These are phyloP conservation scores for Sminthurides aquaticus DNA, from an alignment of 2,888 invertebrate species.

Conservation along the genomic window DNA sequence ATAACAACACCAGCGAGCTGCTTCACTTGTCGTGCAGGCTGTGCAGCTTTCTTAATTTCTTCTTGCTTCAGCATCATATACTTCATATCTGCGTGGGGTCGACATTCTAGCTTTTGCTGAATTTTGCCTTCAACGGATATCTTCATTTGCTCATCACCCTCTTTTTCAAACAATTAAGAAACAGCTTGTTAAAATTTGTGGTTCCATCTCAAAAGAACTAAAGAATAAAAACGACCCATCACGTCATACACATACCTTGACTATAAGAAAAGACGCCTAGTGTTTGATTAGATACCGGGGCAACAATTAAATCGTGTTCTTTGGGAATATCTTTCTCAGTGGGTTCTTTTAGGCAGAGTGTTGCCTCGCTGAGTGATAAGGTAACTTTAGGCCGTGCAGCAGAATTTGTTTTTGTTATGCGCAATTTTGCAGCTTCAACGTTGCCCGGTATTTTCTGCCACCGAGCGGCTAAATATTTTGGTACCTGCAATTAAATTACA, in stretches of 20 bases:
- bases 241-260: slow-evolving; percentile 55
- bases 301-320: slow-evolving; percentile 84
- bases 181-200: not conserved
- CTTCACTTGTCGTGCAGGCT: slow-evolving; percentile 77
- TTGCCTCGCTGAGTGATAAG: slow-evolving; percentile 70
- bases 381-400: slow-evolving; percentile 58
- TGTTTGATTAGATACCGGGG: slow-evolving; percentile 82
- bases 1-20: slow-evolving; percentile 79
- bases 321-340: slow-evolving; percentile 77
- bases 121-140: slow-evolving; percentile 61
- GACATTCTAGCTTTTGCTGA: slow-evolving; percentile 90
- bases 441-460: slow-evolving; percentile 90
- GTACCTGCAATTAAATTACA: slow-evolving; percentile 51
- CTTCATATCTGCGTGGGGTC: slow-evolving; percentile 73
- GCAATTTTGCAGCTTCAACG: slow-evolving; percentile 86
- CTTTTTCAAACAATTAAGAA: slow-evolving; percentile 5
- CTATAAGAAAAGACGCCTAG: slow-evolving; percentile 86
- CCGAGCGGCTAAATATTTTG: slow-evolving; percentile 89
- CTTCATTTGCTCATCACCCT: slow-evolving; percentile 13
- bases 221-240: no score
- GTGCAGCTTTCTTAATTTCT: slow-evolving; percentile 75
- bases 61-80: slow-evolving; percentile 87
- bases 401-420: slow-evolving; percentile 54
- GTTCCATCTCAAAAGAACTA: not conserved
- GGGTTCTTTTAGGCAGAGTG: slow-evolving; percentile 67